Evolutionary conservation across 2,797 vertebrate species (phyloP), one percentile per base, ranked within the genome.

Genomic region (Perdix hodgsoniae): DNA sequence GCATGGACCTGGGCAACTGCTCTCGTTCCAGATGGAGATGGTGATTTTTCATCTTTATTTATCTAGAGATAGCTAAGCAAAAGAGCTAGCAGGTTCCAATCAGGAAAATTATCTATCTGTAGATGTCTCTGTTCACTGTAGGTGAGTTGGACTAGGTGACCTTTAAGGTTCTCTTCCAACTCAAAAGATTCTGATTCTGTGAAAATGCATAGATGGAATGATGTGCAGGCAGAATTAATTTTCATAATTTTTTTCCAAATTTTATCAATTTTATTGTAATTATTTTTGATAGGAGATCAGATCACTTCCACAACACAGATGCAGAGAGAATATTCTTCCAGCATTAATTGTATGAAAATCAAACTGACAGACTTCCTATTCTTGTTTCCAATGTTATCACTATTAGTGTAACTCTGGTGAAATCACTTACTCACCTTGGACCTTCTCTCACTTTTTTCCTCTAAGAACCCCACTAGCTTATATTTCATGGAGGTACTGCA

Each of bases 161-260:
- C 50, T 5, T 52, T 52, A 52, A 29, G 50, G 24, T 15, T 27
- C 27, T 7, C 14, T 29, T 29, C 6, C 50, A 52, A 29, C 50
- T 29, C 50, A 10, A 54, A 54, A 31, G 29, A 31, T 54, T 31
- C 29, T 31, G 52, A 31, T 18, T 54, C 27, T 54, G 11, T 18
- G 29, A 31, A 54, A 29, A 89, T 29, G 14, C 18, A 21, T 39
- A 91, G 49, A 66, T 56, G 35, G 35, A 88, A 74, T 71, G 52
- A 71, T 75, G 39, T 50, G 21, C 65, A 67, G 33, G 37, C 26
- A 78, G 83, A 91, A 77, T 93, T 92, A 75, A 83, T 96, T 77
- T 82, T 90, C 47, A 59, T 86, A 69, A 59, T 21, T 80, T 67
- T 67, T 75, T 14, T 77, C 19, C 3, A 35, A 52, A 47, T 78